Base-by-base conservation (phyloP, 2,113 vertebrate species). In the Aegotheles bennettii region DNA sequence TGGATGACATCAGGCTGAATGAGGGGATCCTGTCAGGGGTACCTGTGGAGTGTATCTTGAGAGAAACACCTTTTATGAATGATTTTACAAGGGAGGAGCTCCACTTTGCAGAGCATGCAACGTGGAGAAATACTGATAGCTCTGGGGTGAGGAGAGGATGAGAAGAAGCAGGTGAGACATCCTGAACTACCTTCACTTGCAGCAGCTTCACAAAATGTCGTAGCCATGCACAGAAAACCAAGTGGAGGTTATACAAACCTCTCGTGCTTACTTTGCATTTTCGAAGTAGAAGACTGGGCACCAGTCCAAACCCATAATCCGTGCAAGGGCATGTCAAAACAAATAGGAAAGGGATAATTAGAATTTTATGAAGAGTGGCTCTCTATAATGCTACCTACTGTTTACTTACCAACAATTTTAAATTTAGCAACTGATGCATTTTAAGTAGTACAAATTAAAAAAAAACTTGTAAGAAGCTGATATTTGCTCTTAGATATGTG, bases 291-390 rank as follows among this genome's bases (percentile, higher is more conserved):
- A 84, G 54, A 8, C 79, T 88, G 92, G 95, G 87, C 87, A 56
- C 35, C 29, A 20, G 33, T 91, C 94, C 95, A 96, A 97, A 48
- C 42, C 68, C 64, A 43, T 91, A 70, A 80, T 80, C 75, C 36
- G 17, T 4, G 12, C 0, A 9, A 91, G 90, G 94, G 50, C 93
- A 86, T 67, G 85, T 88, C 91, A 73, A 87, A 94, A 84, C 81
- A 89, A 92, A 93, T 38, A 71, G 67, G 87, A 93, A 78, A 82
- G 78, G 87, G 59, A 89, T 94, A 87, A 95, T 95, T 93, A 95
- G 89, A 76, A 91, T 94, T 93, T 85, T 91, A 91, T 93, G 84
- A 91, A 91, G 87, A 87, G 82, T 89, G 67, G 50, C 59, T 95
- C 65, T 93, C 67, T 94, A 5, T 86, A 88, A 74, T 92, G 51